phyloP scores from a whole-genome alignment of 2,113 vertebrate genomes.

The Cricetomys ansorgei region DNA sequence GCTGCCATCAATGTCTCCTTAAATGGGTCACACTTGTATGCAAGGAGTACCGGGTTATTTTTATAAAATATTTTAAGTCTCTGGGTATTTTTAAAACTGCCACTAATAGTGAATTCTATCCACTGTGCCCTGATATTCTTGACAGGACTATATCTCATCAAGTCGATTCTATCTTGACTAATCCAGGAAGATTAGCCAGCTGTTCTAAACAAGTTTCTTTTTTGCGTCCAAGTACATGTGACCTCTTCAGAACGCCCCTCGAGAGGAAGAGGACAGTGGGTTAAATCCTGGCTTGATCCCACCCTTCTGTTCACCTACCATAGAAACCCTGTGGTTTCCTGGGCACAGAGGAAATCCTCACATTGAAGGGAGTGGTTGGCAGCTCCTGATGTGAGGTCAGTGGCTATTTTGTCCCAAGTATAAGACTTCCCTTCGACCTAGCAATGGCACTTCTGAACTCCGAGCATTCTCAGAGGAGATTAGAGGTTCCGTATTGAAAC shows the following conservation, averaged over 20 bases:
- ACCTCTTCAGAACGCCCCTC: background rate
- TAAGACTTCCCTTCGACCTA: constrained; percentile 40
- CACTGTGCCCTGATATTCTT: constrained; percentile 73
- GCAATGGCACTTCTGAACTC: background rate
- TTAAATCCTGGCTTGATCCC: constrained; percentile 43
- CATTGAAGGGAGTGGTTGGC: constrained; percentile 59
- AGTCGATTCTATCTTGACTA: constrained; percentile 60
- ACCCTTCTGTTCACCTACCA: constrained; percentile 26
- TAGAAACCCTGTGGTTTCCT: constrained; percentile 58
- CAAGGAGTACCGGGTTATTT: constrained; percentile 72
- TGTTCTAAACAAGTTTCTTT: constrained; percentile 63
- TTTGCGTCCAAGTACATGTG: constrained; percentile 51
- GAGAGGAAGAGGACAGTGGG: background rate
- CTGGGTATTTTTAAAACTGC: constrained; percentile 77
- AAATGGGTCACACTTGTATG: constrained; percentile 65
- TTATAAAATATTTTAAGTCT: constrained; percentile 75
- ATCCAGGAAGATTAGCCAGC: constrained; percentile 82
- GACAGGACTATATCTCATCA: constrained; percentile 53
- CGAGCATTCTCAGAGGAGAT: background rate
- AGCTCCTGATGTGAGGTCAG: constrained; percentile 71
- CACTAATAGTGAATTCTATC: constrained; percentile 58
- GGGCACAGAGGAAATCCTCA: constrained; percentile 74
- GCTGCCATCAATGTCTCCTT: constrained; percentile 67
- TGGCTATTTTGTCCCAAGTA: constrained; percentile 60
- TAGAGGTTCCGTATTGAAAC: background rate